Evolutionary conservation across 2,797 vertebrate species (phyloP).

Genomic region (Sternotherus odoratus): DNA sequence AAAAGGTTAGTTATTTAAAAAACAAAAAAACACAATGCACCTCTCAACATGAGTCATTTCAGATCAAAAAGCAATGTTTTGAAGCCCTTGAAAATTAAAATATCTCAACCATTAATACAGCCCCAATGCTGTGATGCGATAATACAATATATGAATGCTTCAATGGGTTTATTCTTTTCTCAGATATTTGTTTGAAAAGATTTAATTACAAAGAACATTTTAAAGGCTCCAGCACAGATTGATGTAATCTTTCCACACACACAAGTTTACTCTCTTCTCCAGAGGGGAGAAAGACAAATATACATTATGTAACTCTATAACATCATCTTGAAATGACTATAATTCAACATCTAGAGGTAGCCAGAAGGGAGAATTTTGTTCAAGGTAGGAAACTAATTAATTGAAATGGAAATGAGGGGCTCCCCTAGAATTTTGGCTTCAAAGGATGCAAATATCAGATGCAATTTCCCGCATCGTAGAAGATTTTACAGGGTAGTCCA

Average conservation of each 20-base stretch:
- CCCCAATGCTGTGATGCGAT: background rate
- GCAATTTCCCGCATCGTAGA: background rate
- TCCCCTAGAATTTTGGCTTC: background rate
- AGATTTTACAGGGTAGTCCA: background rate
- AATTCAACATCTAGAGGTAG: background rate
- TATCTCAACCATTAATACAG: background rate
- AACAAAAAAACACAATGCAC: background rate
- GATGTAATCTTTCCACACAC: background rate
- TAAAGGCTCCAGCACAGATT: background rate
- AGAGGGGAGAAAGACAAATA: rapidly evolving
- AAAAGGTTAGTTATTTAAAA: background rate
- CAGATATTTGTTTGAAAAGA: background rate
- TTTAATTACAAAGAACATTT: background rate
- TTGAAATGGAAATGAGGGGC: background rate
- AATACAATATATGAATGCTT: background rate
- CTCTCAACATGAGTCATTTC: background rate
- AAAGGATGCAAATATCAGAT: background rate
- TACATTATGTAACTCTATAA: rapidly evolving
- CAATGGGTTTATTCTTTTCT: background rate
- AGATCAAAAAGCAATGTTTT: background rate
- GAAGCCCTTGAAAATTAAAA: background rate
- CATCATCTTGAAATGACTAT: background rate
- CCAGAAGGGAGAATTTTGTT: background rate
- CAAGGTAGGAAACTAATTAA: background rate
- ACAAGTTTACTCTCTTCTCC: background rate